phyloP scores from a whole-genome alignment of 1,140 invertebrate genomes.

The Ylistrum balloti region DNA sequence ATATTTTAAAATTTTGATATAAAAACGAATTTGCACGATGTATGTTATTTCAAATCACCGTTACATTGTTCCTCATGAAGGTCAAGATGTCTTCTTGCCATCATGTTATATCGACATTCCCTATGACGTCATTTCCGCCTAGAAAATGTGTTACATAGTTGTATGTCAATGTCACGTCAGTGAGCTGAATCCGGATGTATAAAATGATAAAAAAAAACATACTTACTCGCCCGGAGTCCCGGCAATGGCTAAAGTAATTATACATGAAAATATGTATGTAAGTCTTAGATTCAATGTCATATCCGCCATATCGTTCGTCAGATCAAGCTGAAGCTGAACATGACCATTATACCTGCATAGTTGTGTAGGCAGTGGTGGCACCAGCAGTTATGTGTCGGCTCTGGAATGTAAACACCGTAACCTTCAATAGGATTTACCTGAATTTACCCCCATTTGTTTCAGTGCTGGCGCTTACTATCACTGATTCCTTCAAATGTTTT shows the following conservation, averaged over 20 bases:
- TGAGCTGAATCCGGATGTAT: neutral
- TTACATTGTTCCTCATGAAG: no score
- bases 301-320: neutral
- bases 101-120: no score
- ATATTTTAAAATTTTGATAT: neutral
- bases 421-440: neutral
- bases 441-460: neutral
- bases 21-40: neutral
- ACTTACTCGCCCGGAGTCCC: neutral
- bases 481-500: no score
- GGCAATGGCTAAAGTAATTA: neutral
- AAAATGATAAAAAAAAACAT: neutral
- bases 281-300: neutral
- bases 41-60: neutral
- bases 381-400: neutral
- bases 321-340: neutral
- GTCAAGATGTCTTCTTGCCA: no score
- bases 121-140: conserved; percentile 1
- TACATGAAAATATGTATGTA: neutral
- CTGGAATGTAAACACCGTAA: neutral
- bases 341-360: neutral
- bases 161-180: neutral
- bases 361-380: neutral
- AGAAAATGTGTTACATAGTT: neutral
- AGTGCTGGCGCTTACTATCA: no score